Evolutionary conservation across 2,888 invertebrate genomes (phyloP), one percentile per base, ranked within the genome.

Genomic region (Cheilosia impressa): DNA sequence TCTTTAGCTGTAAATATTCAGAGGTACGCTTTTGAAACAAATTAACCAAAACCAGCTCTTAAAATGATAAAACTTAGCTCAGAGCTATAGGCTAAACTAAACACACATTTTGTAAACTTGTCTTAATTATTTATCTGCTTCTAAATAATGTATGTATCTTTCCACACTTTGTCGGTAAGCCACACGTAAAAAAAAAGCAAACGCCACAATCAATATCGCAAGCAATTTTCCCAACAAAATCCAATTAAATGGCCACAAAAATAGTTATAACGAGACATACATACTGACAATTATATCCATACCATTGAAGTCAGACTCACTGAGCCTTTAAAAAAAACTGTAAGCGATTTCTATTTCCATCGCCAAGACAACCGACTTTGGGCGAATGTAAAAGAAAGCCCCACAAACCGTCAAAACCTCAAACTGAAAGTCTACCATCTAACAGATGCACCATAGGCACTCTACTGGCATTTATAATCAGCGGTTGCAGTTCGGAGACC

Each of bases 361-460:
- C 10, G 43, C 24, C 6, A 68, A 63, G 24, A 22, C 66, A 50
- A 24, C 38, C 69, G 47, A 31, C 72, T 65, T 57, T 58, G 24
- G 50, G 66, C 57, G 38, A 7, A 45, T 41, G 10, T 22, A 81
- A 81, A 50, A 81, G 81, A 81, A 81, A 81, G 81, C 76, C 81
- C 47, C 66, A 19, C 66, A 34, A 22, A 53, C 47, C 60, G 22
- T 50, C 50, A 72, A 53, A 75, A 53, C 66, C 53, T 57, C 73
- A 68, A 66, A 57, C 24, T 63, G 15, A 45, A 79, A 79, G 31
- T 27, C 19, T 45, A 52, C 13, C 55, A 53, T 68, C 66, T 31
- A 69, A 52, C 62, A 53, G 62, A 62, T 73, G 62, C 6, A 52
- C 52, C 52, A 52, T 9, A 47, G 27, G 22, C 66, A 72, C 19